Conservation (phyloP, 92 coral and sea anemone genomes). For the Porites cylindrica region DNA sequence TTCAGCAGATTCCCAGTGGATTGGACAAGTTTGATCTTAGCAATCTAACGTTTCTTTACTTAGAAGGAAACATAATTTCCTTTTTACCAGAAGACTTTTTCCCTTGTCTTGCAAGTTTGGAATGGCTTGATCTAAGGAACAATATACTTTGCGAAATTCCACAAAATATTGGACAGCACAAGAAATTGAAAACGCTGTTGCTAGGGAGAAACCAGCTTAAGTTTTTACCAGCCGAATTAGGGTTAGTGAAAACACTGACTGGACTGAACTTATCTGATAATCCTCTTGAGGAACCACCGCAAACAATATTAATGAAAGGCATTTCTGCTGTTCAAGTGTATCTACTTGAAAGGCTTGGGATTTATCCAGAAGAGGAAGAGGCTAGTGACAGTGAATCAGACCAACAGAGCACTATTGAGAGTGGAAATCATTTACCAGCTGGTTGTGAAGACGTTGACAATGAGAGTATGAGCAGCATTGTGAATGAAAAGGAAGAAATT, state of each 20-base stretch:
- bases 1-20: constrained; percentile 59
- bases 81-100: constrained; percentile 69
- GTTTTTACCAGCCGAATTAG: constrained; percentile 71
- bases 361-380: constrained; percentile 20
- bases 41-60: constrained; percentile 63
- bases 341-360: constrained; percentile 63
- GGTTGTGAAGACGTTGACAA: not conserved
- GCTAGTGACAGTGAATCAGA: constrained; percentile 9
- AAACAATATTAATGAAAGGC: constrained; percentile 61
- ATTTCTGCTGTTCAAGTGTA: constrained; percentile 57
- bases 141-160: constrained; percentile 71
- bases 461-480: not conserved
- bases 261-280: constrained; percentile 74
- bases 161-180: constrained; percentile 54
- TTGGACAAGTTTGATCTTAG: constrained; percentile 40
- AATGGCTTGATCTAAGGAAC: constrained; percentile 81
- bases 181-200: constrained; percentile 59
- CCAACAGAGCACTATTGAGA: not conserved
- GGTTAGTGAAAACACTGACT: constrained; percentile 52
- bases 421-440: constrained; percentile 5
- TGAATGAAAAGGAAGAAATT: not conserved
- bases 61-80: constrained; percentile 67
- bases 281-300: constrained; percentile 77
- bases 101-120: constrained; percentile 45
- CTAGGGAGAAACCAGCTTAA: constrained; percentile 71